A percentile compares a stretch with the other conserved stretches of the same genome.
phyloP scores from a whole-genome alignment of 2,797 vertebrate species.

The Premnoplex brunnescens region DNA sequence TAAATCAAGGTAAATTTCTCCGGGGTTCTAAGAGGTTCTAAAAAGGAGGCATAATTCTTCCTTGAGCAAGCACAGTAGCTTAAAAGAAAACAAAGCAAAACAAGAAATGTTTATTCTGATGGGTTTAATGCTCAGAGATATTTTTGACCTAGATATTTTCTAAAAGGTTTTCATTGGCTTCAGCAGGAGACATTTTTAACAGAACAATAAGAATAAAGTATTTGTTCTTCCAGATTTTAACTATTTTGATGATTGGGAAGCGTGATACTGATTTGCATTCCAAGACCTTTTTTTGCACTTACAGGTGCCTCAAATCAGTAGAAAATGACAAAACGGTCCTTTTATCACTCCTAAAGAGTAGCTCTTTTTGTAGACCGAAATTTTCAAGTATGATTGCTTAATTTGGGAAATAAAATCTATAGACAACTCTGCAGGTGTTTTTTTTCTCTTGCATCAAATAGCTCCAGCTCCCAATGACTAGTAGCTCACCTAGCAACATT shows the following conservation, averaged over 20 bases:
- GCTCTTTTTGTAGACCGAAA: not conserved
- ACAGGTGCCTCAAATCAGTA: not conserved
- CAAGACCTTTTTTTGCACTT: not conserved
- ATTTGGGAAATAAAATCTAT: not conserved
- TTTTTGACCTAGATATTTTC: not conserved
- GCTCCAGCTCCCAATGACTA: not conserved
- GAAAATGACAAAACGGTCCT: not conserved
- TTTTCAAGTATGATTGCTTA: not conserved
- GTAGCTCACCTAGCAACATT: not conserved
- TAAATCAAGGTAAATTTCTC: conserved; percentile 44
- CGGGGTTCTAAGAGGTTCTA: not conserved
- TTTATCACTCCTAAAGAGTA: not conserved
- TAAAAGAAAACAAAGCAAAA: not conserved
- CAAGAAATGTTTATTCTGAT: not conserved
- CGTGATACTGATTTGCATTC: not conserved
- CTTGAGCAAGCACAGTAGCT: not conserved
- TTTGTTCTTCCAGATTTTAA: not conserved
- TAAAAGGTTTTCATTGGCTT: not conserved
- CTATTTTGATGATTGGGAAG: not conserved
- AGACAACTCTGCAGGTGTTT: not conserved
- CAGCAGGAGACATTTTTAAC: not conserved
- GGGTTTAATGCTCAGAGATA: not conserved
- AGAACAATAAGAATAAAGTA: not conserved
- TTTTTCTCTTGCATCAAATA: not conserved
- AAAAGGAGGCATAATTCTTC: not conserved